Base-by-base conservation (phyloP, 2,888 invertebrate species). In the Adela reaumurella region DNA sequence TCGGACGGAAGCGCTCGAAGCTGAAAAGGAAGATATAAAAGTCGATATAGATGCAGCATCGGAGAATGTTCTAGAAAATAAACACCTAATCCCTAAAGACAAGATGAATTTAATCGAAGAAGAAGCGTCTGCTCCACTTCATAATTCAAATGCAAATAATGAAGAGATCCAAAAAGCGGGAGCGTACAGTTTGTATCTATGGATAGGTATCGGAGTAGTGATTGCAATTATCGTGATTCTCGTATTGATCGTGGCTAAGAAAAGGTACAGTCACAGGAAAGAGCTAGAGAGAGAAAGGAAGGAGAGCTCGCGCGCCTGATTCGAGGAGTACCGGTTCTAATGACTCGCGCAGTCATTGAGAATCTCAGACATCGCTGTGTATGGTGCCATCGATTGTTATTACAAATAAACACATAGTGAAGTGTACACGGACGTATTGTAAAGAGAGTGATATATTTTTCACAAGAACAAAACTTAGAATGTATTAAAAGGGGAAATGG, bases 301-400 rank as follows among this genome's bases (percentile, higher is more conserved):
- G 56, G 68, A 74, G n/a, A 69, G 67, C 51, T 57, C 74, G 51
- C 64, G 63, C 57, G 74, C 78, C 62, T 78, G 78, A 78, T 78
- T 70, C 62, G 78, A 78, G 61, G 78, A 78, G 59, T 78, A 78
- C 73, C 78, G 78, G 74, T 78, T 78, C 70, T 78, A 77, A 24
- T 24, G 24, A 35, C 35, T 8, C 35, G 11, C 35, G 5, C 5
- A 24, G 24, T 24, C 24, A 8, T 24, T 24, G 24, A 24, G 35
- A 35, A 14, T 14, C 14, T 14, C 14, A 8, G 35, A 14, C 35
- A 14, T 35, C 35, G 35, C 35, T 35, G 35, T 35, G 35, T 14
- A 35, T 24, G 24, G 35, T 35, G 35, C 35, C 35, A 35, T 35
- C 35, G 35, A 14, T 35, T 14, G 6, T 3, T 14, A 35, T 35